A percentile compares a stretch with the other conserved stretches of the same genome.
Evolutionary conservation across 1,140 invertebrate genomes (phyloP).

Genomic region (Aphis craccivora): DNA sequence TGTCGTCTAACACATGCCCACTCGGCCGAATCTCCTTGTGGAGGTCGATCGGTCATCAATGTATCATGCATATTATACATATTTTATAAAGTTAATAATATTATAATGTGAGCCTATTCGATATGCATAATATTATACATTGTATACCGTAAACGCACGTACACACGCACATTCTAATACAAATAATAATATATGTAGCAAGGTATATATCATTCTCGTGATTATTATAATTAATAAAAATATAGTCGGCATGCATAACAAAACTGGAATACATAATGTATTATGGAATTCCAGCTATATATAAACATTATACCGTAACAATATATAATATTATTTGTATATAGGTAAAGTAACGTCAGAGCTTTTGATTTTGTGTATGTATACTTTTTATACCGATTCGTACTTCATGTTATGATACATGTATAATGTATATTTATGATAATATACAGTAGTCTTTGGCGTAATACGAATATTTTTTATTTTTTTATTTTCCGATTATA

Average conservation of each 20-base stretch:
- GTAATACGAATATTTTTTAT: neutral
- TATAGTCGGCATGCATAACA: neutral
- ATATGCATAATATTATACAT: neutral
- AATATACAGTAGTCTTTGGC: neutral
- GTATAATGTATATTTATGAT: too few relatives aligned
- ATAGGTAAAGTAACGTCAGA: neutral
- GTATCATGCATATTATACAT: neutral
- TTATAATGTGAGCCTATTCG: neutral
- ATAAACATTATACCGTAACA: neutral
- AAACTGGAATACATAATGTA: neutral
- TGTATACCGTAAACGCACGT: too few relatives aligned
- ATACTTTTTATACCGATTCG: neutral
- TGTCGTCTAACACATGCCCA: neutral
- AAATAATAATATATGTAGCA: neutral
- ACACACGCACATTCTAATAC: neutral
- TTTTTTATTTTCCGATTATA: neutral
- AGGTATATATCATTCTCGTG: neutral
- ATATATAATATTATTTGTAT: too few relatives aligned
- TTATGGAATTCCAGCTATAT: neutral
- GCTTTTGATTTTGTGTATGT: neutral
- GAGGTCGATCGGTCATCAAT: conserved; percentile 10
- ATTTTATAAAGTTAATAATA: neutral
- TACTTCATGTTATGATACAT: too few relatives aligned
- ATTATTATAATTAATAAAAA: conserved; percentile 1
- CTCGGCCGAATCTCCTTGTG: conserved; percentile 25